Base-by-base conservation (phyloP, 2,113 vertebrate species). In the Rhinogobius similis region DNA sequence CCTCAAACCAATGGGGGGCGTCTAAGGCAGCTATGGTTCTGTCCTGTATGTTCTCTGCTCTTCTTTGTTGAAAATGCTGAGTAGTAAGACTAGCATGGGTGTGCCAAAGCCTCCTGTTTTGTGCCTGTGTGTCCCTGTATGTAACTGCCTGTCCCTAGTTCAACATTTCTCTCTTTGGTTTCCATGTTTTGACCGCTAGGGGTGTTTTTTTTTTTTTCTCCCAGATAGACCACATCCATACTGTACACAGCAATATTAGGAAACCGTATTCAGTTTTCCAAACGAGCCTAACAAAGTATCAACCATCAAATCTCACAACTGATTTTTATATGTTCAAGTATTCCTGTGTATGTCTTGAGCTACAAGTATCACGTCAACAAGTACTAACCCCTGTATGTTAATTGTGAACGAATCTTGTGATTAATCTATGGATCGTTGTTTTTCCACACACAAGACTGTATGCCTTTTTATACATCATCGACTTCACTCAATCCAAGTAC, bases 1-100 rank as follows among this genome's bases (percentile, higher is more conserved):
- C 20, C 72, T 59, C 48, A 10, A 16, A 53, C 69, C 78, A 58
- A 12, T 55, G 85, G 78, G 76, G 80, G 67, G 20, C 39, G 64
- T 58, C 62, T 62, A 87, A 72, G 90, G 90, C 90, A 91, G 88
- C 90, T 90, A 88, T 79, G 73, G 86, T 77, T 77, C 88, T 84
- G 91, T 93, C 90, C 90, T 77, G 79, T 82, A 79, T 84, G 64
- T 89, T 82, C 84, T 78, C 83, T 88, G 84, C 86, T 89, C 72
- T 79, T 86, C 74, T 86, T 72, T 85, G 78, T 71, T 90, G 89
- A 93, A 92, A 92, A 83, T 91, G 92, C 77, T 82, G 82, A 88
- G 82, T 87, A 78, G 75, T 88, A 67, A 82, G 91, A 95, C 94
- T 94, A 95, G 89, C 86, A 85, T 89, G 84, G 84, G 76, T 81